phyloP scores from a whole-genome alignment of 2,113 vertebrate species.

The Orycteropus afer region DNA sequence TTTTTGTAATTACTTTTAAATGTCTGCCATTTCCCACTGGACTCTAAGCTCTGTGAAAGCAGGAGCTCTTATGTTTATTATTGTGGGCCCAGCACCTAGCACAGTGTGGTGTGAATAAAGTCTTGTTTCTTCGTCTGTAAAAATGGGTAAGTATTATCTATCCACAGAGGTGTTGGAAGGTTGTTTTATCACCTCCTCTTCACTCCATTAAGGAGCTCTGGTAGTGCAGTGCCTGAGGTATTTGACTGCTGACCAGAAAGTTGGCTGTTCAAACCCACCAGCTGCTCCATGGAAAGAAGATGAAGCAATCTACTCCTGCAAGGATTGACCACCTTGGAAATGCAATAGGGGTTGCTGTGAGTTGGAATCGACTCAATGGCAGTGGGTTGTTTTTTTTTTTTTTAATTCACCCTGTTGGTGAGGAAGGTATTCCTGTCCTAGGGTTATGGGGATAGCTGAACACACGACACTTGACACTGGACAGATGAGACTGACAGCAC shows the following conservation, averaged over 20 bases:
- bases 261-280: too few relatives aligned
- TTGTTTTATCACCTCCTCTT: not conserved
- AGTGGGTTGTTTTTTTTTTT: too few relatives aligned
- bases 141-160: not conserved
- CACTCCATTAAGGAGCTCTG: too few relatives aligned
- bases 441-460: not conserved
- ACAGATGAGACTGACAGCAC: not conserved
- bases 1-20: not conserved
- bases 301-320: too few relatives aligned
- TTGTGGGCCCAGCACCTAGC: not conserved
- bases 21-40: not conserved
- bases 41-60: not conserved
- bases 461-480: not conserved
- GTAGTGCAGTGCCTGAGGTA: too few relatives aligned
- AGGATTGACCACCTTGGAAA: too few relatives aligned
- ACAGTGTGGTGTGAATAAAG: not conserved
- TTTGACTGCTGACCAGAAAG: too few relatives aligned
- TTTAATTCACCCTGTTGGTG: not conserved
- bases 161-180: not conserved
- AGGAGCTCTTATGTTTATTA: not conserved
- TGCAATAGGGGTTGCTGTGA: too few relatives aligned
- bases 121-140: conserved; percentile 18
- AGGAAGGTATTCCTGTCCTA: not conserved
- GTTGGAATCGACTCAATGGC: too few relatives aligned
- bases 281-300: too few relatives aligned